phyloP scores from a whole-genome alignment of 2,113 vertebrate genomes.

The Pelobates fuscus region DNA sequence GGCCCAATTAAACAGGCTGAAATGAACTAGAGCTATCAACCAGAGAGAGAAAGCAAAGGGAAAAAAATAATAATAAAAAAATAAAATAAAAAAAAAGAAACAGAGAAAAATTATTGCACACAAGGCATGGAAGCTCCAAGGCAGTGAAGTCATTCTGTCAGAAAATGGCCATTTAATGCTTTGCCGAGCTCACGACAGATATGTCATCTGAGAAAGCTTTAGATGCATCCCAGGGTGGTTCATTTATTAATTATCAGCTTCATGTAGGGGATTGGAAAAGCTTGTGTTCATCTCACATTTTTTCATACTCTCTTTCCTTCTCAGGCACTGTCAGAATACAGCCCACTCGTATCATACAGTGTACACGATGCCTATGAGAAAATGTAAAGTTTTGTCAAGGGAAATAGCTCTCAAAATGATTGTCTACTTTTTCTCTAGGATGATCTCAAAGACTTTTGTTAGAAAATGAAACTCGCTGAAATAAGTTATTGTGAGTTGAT shows the following conservation, averaged over 20 bases:
- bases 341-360: slow-evolving; percentile 58
- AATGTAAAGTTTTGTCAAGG: slow-evolving; percentile 43
- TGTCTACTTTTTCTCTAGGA: slow-evolving; percentile 48
- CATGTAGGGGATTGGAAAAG: slow-evolving; percentile 59
- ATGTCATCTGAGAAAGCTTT: slow-evolving; percentile 80
- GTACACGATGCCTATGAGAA: slow-evolving; percentile 48
- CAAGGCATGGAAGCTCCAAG: slow-evolving; percentile 70
- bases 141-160: slow-evolving; percentile 84
- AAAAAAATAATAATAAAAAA: slow-evolving; percentile 55
- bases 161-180: slow-evolving; percentile 91
- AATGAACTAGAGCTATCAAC: slow-evolving; percentile 84
- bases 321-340: slow-evolving; percentile 59
- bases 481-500: slow-evolving; percentile 24
- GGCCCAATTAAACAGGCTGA: slow-evolving; percentile 96
- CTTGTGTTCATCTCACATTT: slow-evolving; percentile 43
- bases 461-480: slow-evolving; percentile 43
- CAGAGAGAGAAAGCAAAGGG: slow-evolving; percentile 61
- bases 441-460: slow-evolving; percentile 40
- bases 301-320: slow-evolving; percentile 37
- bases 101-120: slow-evolving; percentile 64
- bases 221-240: slow-evolving; percentile 78
- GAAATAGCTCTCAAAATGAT: slow-evolving; percentile 45
- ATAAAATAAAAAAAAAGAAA: slow-evolving; percentile 62
- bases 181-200: slow-evolving; percentile 86
- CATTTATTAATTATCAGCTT: slow-evolving; percentile 85